Base-by-base conservation (phyloP, 2,888 invertebrate species). In the Caenorhabditis uteleia region DNA sequence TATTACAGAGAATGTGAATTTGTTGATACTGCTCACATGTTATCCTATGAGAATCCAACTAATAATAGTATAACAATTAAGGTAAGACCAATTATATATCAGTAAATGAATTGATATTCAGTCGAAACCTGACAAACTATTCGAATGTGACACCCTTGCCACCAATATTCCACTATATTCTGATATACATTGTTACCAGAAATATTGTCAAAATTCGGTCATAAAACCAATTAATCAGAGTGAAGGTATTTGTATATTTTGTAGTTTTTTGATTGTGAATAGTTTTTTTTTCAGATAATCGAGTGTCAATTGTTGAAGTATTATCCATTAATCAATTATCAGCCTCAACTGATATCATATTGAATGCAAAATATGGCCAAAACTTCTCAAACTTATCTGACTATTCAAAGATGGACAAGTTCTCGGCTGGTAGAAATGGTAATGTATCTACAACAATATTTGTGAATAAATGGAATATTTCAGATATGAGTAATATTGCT, bases 181-280 rank as follows among this genome's bases (percentile, higher is more conserved):
- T 3, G 51, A 56, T 38, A 45, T 18, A 4, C 46, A 58, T 39
- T 69, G 69, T 27, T 65, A 46, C 23, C 61, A 66, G 49, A 66
- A 58, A 31, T 69, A 61, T 36, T 69, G 69, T 39, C 55, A 66
- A n/a, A 66, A 61, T 21, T 47, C 64, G 10, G 23, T 66, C 6
- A 56, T 69, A 10, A 46, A 58, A 3, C 54, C 33, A 39, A 45
- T 4, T 10, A 40, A 34, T 10, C 18, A n/a, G 14, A 33, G 45
- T 45, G 29, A 39, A 33, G 10, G 42, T 21, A n/a, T 43, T 25
- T 25, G 7, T 7, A 16, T 26, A 40, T 20, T 40, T 40, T 27
- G 20, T 20, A 20, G 18, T 39, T 39, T 21, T 39, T 39, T 39
- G 23, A 40, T 6, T 10, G 36, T 10, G 36, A 6, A 36, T n/a